Evolutionary conservation across 2,888 invertebrate species (phyloP).

Genomic region (Standfussiana lucernea): DNA sequence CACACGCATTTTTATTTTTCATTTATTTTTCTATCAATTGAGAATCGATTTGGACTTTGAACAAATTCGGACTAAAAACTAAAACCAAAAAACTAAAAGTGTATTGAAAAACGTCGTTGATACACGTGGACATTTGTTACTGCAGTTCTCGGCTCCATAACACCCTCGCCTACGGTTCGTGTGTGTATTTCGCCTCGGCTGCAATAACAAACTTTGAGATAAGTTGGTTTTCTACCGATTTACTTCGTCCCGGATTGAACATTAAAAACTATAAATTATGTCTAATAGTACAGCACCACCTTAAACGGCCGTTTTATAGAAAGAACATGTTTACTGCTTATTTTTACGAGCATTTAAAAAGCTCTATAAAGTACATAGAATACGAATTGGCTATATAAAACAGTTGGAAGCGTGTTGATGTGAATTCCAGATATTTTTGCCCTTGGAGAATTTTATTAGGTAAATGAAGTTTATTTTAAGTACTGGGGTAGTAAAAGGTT

Average conservation of each 20-base stretch:
- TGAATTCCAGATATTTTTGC: constrained; percentile 58
- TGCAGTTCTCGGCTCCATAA: no score
- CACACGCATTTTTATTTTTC: no score
- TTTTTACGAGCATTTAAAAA: constrained; percentile 76
- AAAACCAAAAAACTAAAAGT: no score
- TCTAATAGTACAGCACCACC: constrained; percentile 4
- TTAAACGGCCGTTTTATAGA: constrained; percentile 33
- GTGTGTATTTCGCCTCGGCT: no score
- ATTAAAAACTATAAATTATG: constrained; percentile 39
- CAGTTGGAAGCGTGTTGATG: constrained; percentile 63
- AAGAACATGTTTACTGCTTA: constrained; percentile 68
- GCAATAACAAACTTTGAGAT: no score
- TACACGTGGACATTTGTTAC: no score
- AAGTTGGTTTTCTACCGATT: not conserved
- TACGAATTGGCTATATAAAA: constrained; percentile 75
- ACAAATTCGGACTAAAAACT: no score
- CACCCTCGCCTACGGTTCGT: no score
- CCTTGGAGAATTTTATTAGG: constrained; percentile 16
- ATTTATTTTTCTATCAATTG: no score
- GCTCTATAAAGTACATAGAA: constrained; percentile 71
- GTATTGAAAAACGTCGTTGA: no score
- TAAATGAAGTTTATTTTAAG: constrained; percentile 31
- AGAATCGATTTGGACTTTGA: no score
- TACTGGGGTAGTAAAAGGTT: not conserved
- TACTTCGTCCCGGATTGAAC: not conserved